phyloP scores from a whole-genome alignment of 2,113 vertebrate genomes.

The Phodopus roborovskii region DNA sequence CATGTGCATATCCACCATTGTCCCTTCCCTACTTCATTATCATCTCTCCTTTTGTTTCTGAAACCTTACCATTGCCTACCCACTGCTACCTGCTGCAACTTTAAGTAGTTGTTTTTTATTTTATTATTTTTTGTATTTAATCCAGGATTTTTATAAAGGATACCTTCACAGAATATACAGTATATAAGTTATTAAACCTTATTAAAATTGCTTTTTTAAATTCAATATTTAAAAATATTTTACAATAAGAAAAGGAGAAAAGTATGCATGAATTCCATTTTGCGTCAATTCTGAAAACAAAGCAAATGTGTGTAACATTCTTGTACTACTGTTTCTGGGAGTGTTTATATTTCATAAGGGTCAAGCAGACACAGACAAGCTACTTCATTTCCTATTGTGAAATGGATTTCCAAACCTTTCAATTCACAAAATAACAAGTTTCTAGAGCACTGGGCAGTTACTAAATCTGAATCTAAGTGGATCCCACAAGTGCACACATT shows the following conservation, averaged over 20 bases:
- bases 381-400: constrained; percentile 43
- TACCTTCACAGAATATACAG: background rate
- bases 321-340: background rate
- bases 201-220: background rate
- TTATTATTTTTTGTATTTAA: background rate
- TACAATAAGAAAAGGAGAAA: background rate
- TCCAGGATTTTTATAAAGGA: background rate
- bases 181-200: background rate
- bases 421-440: constrained; percentile 6
- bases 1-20: background rate
- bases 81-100: background rate
- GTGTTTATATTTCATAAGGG: constrained; percentile 59
- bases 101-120: background rate
- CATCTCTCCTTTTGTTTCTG: background rate
- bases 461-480: constrained; percentile 6
- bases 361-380: background rate
- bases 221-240: background rate
- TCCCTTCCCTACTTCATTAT: background rate
- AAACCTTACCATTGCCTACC: background rate
- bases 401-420: constrained; percentile 45
- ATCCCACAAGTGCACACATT: background rate
- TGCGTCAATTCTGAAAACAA: constrained; percentile 60
- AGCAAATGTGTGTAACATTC: constrained; percentile 14
- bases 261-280: background rate
- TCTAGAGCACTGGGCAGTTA: background rate